Percentiles rank a stretch among this genome's conserved stretches.
Conservation (phyloP, 2,888 invertebrate genomes). For the Spodoptera littoralis region DNA sequence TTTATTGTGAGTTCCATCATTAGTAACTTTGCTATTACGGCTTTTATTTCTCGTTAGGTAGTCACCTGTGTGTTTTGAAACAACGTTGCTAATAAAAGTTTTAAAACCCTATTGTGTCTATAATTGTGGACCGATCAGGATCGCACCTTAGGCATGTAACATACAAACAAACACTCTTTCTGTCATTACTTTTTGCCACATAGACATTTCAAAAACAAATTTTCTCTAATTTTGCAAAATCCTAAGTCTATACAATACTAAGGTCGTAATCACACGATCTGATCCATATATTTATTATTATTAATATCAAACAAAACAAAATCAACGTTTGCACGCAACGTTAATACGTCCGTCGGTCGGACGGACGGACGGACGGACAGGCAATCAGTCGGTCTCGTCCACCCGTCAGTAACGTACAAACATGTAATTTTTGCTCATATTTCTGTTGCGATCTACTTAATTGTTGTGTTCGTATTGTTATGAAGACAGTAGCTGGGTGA, state of each 20-base stretch:
- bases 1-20: too few species aligned
- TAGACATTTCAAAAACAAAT: too few species aligned
- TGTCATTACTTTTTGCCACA: too few species aligned
- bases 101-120: too few species aligned
- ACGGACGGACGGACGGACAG: conserved; percentile 70
- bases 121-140: too few species aligned
- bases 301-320: conserved; percentile 56
- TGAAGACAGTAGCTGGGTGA: conserved; percentile 6
- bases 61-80: too few species aligned
- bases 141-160: too few species aligned
- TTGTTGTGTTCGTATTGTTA: conserved; percentile 16
- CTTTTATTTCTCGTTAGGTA: too few species aligned
- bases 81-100: too few species aligned
- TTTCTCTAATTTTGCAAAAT: too few species aligned
- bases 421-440: conserved; percentile 66
- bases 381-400: conserved; percentile 67
- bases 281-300: conserved; percentile 34
- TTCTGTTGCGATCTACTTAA: conserved; percentile 43
- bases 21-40: background rate
- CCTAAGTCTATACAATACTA: conserved; percentile 2
- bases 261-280: conserved; percentile 32
- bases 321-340: conserved; percentile 59
- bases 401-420: conserved; percentile 56
- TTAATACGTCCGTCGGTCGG: conserved; percentile 46
- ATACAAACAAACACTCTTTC: too few species aligned